Evolutionary conservation across 2,888 invertebrate species (phyloP).

Genomic region (Lasioglossum pauxillum): DNA sequence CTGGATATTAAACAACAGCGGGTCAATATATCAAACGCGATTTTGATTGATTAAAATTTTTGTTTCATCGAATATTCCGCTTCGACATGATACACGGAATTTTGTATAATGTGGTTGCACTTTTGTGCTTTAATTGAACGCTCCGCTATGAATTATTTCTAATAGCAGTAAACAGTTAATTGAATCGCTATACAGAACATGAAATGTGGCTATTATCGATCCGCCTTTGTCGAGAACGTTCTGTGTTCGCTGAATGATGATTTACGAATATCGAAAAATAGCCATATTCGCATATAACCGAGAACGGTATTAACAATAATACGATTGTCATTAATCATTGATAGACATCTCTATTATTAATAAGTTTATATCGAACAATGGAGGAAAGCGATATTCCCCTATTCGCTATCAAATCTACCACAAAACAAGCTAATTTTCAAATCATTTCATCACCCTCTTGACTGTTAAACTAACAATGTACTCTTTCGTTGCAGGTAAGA

Average conservation of each 20-base stretch:
- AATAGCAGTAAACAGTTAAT: not conserved
- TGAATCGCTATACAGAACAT: not conserved
- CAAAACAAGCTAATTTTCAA: too few relatives aligned
- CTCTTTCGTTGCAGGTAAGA: constrained; percentile 14
- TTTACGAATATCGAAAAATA: not conserved
- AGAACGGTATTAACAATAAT: not conserved
- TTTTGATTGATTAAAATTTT: not conserved
- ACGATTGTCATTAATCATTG: not conserved
- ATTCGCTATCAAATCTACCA: not conserved
- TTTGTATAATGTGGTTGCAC: not conserved
- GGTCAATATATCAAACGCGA: not conserved
- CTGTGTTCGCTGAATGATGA: not conserved
- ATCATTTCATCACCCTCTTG: not conserved
- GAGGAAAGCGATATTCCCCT: not conserved
- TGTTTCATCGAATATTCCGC: not conserved
- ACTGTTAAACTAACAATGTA: not conserved
- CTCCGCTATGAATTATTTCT: not conserved
- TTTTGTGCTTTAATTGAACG: not conserved
- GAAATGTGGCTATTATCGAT: not conserved
- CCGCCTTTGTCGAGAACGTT: not conserved
- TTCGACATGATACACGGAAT: not conserved
- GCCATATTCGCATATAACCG: not conserved
- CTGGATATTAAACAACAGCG: not conserved
- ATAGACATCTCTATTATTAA: not conserved
- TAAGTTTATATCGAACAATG: not conserved